Percentiles rank a stretch among this genome's conserved stretches.
These are phyloP conservation scores for Lepidocyrtinus sp. DNA, from an alignment of 2,888 invertebrate species.

Conservation along the genomic window DNA sequence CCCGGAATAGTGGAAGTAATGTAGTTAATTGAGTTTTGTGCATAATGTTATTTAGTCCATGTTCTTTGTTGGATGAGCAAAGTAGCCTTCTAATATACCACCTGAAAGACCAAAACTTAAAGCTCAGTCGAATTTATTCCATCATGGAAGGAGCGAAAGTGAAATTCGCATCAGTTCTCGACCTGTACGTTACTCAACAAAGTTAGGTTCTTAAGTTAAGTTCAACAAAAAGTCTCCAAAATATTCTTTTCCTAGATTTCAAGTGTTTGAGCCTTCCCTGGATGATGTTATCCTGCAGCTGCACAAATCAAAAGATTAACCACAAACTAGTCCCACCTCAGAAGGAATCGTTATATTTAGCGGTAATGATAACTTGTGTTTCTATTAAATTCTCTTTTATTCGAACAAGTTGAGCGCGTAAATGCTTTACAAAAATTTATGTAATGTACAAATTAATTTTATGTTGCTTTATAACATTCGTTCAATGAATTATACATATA, in stretches of 20 bases:
- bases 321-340: too few relatives aligned
- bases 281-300: constrained; percentile 57
- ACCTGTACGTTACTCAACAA: constrained; percentile 55
- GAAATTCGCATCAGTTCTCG: constrained; percentile 43
- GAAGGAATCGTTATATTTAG: constrained; percentile 15
- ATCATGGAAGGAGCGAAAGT: constrained; percentile 60
- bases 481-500: too few relatives aligned
- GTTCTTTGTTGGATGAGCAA: constrained; percentile 56
- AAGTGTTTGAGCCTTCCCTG: constrained; percentile 57
- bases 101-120: constrained; percentile 47
- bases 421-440: too few relatives aligned
- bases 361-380: constrained; percentile 9
- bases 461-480: too few relatives aligned
- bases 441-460: too few relatives aligned
- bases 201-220: too few relatives aligned
- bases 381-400: neutral
- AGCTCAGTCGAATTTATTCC: constrained; percentile 54
- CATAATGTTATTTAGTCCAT: constrained; percentile 63
- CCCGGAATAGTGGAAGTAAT: too few relatives aligned
- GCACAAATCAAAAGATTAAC: constrained; percentile 41
- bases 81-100: constrained; percentile 56
- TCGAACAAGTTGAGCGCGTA: neutral
- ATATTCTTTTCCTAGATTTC: too few relatives aligned
- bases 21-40: too few relatives aligned
- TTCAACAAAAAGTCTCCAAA: too few relatives aligned